A percentile compares a stretch with the other conserved stretches of the same genome.
Conservation (phyloP, 35 echinoderm and acorn worm species). For the Ophiothrix spiculata region DNA sequence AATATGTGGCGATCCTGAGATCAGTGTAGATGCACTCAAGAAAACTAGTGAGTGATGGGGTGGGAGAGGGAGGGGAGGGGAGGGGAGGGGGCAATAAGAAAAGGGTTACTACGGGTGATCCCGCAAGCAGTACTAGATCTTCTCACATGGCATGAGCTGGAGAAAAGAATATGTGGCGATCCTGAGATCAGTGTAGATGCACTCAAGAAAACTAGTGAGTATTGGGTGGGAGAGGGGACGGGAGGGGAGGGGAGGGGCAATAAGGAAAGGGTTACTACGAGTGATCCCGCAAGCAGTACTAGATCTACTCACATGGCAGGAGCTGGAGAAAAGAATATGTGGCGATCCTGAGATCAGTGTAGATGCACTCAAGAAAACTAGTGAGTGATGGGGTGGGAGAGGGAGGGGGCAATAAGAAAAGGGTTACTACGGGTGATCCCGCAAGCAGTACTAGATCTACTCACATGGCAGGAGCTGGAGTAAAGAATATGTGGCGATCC, state of each 20-base stretch:
- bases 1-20: constrained; percentile 90
- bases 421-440: constrained; percentile 87
- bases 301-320: constrained; percentile 96
- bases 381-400: too few species aligned
- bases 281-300: constrained; percentile 93
- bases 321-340: constrained; percentile 91
- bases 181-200: constrained; percentile 86
- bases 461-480: constrained; percentile 99
- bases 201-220: too few species aligned
- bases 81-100: constrained; percentile 79
- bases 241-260: constrained; percentile 79
- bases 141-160: constrained; percentile 96
- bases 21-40: too few species aligned
- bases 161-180: constrained; percentile 92
- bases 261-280: constrained; percentile 76
- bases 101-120: constrained; percentile 78
- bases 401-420: constrained; percentile 76
- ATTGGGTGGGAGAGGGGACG: too few species aligned
- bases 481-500: constrained; percentile 90
- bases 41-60: constrained; percentile 65
- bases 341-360: constrained; percentile 88
- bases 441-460: constrained; percentile 88
- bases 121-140: constrained; percentile 95
- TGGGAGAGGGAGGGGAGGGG: too few species aligned
- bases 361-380: too few species aligned